phyloP scores from a whole-genome alignment of 2,797 vertebrate genomes.

The Poeciliopsis presidionis region DNA sequence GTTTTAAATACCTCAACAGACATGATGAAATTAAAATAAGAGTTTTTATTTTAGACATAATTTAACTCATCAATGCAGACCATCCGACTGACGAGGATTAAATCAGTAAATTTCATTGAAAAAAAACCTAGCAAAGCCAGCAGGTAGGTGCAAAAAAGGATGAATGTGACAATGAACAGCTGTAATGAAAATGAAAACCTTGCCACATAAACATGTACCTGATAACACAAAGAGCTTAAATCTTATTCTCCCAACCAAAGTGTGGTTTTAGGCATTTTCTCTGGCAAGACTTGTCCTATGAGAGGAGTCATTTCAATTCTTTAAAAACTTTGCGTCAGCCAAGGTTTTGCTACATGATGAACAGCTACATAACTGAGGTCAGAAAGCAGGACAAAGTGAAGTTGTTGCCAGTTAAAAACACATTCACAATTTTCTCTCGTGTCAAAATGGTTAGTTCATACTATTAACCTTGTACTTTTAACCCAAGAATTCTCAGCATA shows the following conservation, averaged over 20 bases:
- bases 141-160: background rate
- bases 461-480: background rate
- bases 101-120: background rate
- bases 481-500: background rate
- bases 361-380: background rate
- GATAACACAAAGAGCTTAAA: background rate
- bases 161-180: background rate
- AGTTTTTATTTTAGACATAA: background rate
- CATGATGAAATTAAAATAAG: background rate
- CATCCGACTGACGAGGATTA: background rate
- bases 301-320: background rate
- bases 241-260: background rate
- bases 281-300: background rate
- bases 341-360: background rate
- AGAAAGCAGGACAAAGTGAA: background rate
- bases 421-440: background rate
- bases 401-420: background rate
- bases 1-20: background rate
- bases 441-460: background rate
- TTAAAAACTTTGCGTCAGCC: background rate
- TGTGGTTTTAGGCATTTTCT: background rate
- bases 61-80: background rate
- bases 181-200: background rate
- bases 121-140: background rate
- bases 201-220: background rate